Evolutionary conservation across 2,113 vertebrate genomes (phyloP), one percentile per base, ranked within the genome.

Genomic region (Pyxicephalus adspersus): DNA sequence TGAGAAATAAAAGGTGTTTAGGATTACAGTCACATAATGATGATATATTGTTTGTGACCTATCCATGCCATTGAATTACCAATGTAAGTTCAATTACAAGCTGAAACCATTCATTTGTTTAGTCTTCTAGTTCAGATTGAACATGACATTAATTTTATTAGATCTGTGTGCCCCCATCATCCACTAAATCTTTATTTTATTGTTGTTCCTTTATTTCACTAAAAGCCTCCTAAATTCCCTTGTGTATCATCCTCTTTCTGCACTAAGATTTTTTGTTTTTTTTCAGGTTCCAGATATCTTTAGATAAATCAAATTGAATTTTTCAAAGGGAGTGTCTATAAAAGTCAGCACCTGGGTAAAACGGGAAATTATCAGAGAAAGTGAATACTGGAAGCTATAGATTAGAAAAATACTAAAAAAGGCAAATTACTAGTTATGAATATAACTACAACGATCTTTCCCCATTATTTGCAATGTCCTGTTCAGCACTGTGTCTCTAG

Each of bases 111-210:
- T 81, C 19, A 81, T 73, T 74, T 81, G 68, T 64, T 64, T 65
- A 19, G 28, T 73, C 58, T 65, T 67, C 22, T n/a, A 68, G 23
- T 68, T 55, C n/a, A 38, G 11, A 64, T 72, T 55, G 58, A 64
- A 81, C 68, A 38, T 73, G 68, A 81, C 79, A 81, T 74, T 81
- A 55, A 79, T 81, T 73, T 64, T 26, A 81, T 81, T 74, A 65
- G 23, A 64, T 34, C 23, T 57, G 38, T 74, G 50, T 65, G 26
- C 26, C 51, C 58, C 45, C 29, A 60, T 80, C 66, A 63, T 63
- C 26, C 17, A 34, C 34, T n/a, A 26, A 70, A 60, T 61, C 64
- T 80, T 61, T 51, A 60, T 80, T 16, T 63, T 61, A 29, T 60
- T 45, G 19, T 55, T 64, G 23, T 34, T 51, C 25, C 22, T 55